Evolutionary conservation across 2,888 invertebrate species (phyloP).

Genomic region (Trisateles emortualis): DNA sequence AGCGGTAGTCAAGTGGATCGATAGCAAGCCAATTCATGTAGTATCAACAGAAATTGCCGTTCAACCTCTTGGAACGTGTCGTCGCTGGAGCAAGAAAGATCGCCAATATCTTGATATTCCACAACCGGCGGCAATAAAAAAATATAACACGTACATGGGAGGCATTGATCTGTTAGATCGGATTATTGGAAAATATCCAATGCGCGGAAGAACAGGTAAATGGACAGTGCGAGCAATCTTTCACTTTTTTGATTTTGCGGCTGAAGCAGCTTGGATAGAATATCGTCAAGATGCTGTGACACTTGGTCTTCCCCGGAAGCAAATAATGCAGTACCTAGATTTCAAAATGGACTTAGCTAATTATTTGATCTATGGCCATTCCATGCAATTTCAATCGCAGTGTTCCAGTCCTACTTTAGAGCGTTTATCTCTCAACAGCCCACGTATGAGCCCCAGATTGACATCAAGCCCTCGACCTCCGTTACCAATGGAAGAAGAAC

Average conservation of each 20-base stretch:
- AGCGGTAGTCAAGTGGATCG: slow-evolving; percentile 20
- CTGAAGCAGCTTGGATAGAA: slow-evolving; percentile 26
- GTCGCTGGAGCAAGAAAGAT: slow-evolving; percentile 24
- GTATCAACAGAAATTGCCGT: slow-evolving; percentile 22
- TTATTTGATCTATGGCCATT: neutral
- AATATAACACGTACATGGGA: slow-evolving; percentile 29
- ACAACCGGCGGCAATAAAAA: slow-evolving; percentile 28
- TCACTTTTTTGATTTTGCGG: slow-evolving; percentile 37
- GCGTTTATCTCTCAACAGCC: neutral
- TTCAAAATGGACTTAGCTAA: slow-evolving; percentile 8
- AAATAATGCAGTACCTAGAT: slow-evolving; percentile 1
- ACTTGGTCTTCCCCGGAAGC: neutral
- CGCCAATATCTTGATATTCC: slow-evolving; percentile 18
- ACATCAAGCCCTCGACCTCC: neutral
- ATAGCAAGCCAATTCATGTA: slow-evolving; percentile 20
- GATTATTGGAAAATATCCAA: slow-evolving; percentile 33
- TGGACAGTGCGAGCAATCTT: slow-evolving; percentile 37
- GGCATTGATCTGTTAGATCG: slow-evolving; percentile 32
- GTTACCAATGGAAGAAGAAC: neutral
- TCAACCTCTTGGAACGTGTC: slow-evolving; percentile 19
- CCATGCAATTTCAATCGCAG: neutral
- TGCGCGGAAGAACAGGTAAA: slow-evolving; percentile 36
- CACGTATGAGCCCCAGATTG: neutral
- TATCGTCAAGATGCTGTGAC: slow-evolving; percentile 1
- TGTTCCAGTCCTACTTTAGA: neutral